phyloP scores from a whole-genome alignment of 2,888 invertebrate genomes.

The Rhagonycha lutea region DNA sequence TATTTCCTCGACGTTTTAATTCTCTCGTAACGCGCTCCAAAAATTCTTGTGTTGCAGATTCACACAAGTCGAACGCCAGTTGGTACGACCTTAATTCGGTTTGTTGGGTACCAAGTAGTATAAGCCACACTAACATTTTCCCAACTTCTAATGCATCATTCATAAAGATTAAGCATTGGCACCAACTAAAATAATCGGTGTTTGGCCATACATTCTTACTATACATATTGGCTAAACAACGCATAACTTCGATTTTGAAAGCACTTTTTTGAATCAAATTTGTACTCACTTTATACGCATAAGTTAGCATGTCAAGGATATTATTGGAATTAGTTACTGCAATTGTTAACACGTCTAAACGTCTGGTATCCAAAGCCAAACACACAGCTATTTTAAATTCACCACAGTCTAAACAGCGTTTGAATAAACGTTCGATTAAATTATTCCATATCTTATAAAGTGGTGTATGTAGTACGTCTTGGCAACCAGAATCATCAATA shows the following conservation, averaged over 20 bases:
- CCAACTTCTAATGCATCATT: constrained; percentile 94
- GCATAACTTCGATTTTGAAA: constrained; percentile 88
- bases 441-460: no score
- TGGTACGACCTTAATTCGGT: constrained; percentile 96
- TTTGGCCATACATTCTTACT: constrained; percentile 87
- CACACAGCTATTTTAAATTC: constrained; percentile 96
- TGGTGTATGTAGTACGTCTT: no score
- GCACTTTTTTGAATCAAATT: constrained; percentile 92
- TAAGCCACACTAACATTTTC: constrained; percentile 88
- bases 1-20: constrained; percentile 51
- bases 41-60: constrained; percentile 98
- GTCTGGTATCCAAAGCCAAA: constrained; percentile 91
- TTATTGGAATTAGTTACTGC: constrained; percentile 93
- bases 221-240: constrained; percentile 87
- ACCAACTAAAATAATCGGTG: constrained; percentile 98
- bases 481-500: no score
- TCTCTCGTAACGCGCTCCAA: constrained; percentile 84
- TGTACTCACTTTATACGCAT: constrained; percentile 96
- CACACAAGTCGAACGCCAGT: constrained; percentile 98
- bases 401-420: constrained; percentile 90
- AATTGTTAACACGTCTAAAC: constrained; percentile 95
- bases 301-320: constrained; percentile 85
- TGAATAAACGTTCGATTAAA: constrained; percentile 99
- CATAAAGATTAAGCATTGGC: constrained; percentile 94
- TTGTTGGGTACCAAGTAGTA: constrained; percentile 78